Conservation (phyloP, 2,888 invertebrate species). For the Cyrtodaria siliqua region DNA sequence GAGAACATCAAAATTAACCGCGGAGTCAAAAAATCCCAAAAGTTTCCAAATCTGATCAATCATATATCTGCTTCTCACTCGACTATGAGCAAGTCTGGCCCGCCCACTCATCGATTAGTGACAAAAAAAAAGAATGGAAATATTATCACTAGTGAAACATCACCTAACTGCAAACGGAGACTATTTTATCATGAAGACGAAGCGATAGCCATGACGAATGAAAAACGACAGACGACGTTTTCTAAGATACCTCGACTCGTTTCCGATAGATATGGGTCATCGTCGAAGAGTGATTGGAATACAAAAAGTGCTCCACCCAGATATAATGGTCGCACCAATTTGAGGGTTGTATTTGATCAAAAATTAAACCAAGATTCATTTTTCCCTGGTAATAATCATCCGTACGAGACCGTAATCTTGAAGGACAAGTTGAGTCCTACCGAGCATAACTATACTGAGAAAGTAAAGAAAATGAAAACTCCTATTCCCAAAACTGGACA, state of each 20-base stretch:
- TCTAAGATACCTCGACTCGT: constrained; percentile 75
- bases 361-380: constrained; percentile 78
- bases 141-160: constrained; percentile 77
- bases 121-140: constrained; percentile 84
- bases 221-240: constrained; percentile 28
- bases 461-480: constrained; percentile 35
- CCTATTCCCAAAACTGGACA: constrained; percentile 11
- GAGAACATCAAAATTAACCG: constrained; percentile 79
- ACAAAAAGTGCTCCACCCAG: constrained; percentile 13
- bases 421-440: constrained; percentile 47
- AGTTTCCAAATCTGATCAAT: constrained; percentile 11
- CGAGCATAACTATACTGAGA: constrained; percentile 15
- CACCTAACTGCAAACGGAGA: constrained; percentile 76
- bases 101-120: constrained; percentile 79
- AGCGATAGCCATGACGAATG: constrained; percentile 41
- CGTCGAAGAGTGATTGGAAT: constrained; percentile 74
- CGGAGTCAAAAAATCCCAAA: constrained; percentile 71
- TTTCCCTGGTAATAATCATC: constrained; percentile 77
- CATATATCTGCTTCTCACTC: background rate
- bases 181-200: constrained; percentile 70
- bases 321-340: background rate
- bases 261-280: constrained; percentile 85
- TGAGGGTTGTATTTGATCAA: constrained; percentile 70
- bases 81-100: constrained; percentile 3
- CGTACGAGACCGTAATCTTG: constrained; percentile 63